These are phyloP conservation scores for Neogobius melanostomus DNA, from an alignment of 2,113 vertebrate genomes.

Conservation along the genomic window DNA sequence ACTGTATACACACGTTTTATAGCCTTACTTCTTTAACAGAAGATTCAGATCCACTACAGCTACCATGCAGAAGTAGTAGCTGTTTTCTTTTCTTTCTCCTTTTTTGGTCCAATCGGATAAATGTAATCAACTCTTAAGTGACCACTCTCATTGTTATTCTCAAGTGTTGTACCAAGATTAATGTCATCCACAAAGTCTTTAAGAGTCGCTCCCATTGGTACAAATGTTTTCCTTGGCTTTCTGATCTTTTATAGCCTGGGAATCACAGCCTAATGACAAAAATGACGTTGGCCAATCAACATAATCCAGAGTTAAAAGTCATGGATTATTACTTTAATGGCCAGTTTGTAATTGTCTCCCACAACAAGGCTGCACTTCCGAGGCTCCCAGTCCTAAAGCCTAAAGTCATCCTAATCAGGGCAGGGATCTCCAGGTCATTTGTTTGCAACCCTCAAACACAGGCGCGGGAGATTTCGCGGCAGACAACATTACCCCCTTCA, in stretches of 20 bases:
- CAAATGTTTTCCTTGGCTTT: neutral
- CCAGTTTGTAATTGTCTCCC: slow-evolving; percentile 12
- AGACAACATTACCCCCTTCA: slow-evolving; percentile 60
- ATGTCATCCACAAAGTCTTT: too few species aligned
- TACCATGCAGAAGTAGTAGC: too few species aligned
- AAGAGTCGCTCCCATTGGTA: neutral
- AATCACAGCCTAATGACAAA: slow-evolving; percentile 3
- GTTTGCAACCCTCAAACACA: slow-evolving; percentile 45
- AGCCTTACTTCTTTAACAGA: too few species aligned
- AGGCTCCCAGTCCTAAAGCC: slow-evolving; percentile 22
- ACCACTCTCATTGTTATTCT: neutral
- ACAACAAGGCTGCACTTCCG: slow-evolving; percentile 8
- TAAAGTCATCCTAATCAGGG: slow-evolving; percentile 49
- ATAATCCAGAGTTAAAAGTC: neutral
- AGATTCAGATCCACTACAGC: too few species aligned
- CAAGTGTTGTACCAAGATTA: neutral
- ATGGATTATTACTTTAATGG: slow-evolving; percentile 4
- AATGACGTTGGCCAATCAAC: neutral
- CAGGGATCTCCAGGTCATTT: slow-evolving; percentile 64
- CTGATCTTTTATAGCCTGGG: neutral
- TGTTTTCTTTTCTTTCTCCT: too few species aligned
- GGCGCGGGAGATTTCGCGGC: slow-evolving; percentile 45
- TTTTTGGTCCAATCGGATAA: neutral
- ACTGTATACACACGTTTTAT: too few species aligned
- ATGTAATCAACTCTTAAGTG: neutral